Conservation (phyloP, 2,797 vertebrate genomes). For the Epinephelus coioides region DNA sequence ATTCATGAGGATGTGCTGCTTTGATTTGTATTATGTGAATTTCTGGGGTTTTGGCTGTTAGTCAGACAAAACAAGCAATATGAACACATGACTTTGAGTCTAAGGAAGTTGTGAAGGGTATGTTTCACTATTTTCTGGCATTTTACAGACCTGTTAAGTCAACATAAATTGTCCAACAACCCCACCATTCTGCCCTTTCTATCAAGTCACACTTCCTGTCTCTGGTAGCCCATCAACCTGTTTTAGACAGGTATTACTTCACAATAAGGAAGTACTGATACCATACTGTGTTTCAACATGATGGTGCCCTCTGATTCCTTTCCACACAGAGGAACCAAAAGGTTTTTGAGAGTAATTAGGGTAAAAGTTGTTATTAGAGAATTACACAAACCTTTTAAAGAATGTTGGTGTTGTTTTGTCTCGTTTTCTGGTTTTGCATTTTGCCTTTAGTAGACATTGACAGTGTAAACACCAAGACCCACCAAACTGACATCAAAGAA, state of each 20-base stretch:
- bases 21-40: not conserved
- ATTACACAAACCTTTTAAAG: too few species aligned
- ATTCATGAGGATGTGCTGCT: not conserved
- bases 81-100: not conserved
- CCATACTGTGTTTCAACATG: not conserved
- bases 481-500: too few species aligned
- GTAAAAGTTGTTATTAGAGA: too few species aligned
- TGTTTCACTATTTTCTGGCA: not conserved
- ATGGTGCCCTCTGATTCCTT: not conserved
- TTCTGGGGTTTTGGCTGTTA: not conserved
- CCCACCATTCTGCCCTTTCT: not conserved
- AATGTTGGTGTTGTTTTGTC: too few species aligned
- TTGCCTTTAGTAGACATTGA: too few species aligned
- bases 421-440: too few species aligned
- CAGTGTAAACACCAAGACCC: too few species aligned
- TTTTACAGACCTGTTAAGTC: constrained; percentile 1
- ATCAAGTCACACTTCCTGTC: not conserved
- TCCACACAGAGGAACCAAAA: too few species aligned
- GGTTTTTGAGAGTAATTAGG: too few species aligned
- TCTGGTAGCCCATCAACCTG: not conserved
- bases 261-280: not conserved
- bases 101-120: not conserved
- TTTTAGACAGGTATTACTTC: not conserved
- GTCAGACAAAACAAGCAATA: not conserved
- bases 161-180: not conserved